Evolutionary conservation across 2,113 vertebrate genomes (phyloP), one percentile per base, ranked within the genome.

Genomic region (Hippolais icterina): DNA sequence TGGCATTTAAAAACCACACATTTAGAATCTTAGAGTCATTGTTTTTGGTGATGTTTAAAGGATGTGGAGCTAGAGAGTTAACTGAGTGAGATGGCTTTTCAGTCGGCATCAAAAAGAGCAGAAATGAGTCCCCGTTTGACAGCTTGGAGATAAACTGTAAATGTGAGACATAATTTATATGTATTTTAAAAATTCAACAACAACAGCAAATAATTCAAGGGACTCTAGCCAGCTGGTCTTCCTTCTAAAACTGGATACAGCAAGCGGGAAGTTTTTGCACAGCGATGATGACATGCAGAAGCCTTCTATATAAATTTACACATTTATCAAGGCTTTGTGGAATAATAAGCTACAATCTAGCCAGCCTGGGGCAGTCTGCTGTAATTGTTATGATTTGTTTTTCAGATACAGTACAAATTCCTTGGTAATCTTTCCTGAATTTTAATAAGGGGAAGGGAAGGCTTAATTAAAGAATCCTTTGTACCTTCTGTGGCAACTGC

Each of bases 371-470:
- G 83, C 87, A 92, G 90, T 54, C 93, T 97, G 89, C 81, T 92
- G 89, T 96, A 97, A 97, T 96, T 95, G 95, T 97, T 96, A 95
- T 95, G 97, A 98, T 97, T 97, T 96, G 90, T 97, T 97, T 97
- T 94, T 86, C 91, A 96, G 96, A 97, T 96, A 97, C 63, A 97
- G 95, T 94, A 95, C 92, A 97, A 96, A 97, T 97, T 97, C 93
- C 94, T 88, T 20, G 59, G 94, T 97, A 98, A 97, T 98, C 93
- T 84, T 96, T 83, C 83, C 94, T 72, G 87, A 96, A 97, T 97
- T 97, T 97, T 97, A 98, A 97, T 97, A 94, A 96, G 91, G 64
- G 60, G 52, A 97, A 97, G 89, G 94, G 94, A 98, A 97, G 95
- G 96, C 97, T 97, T 97, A 98, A 98, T 98, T 98, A 98, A 97